Evolutionary conservation across 2,797 vertebrate genomes (phyloP), one percentile per base, ranked within the genome.

Genomic region (Mionectes olivaceus): DNA sequence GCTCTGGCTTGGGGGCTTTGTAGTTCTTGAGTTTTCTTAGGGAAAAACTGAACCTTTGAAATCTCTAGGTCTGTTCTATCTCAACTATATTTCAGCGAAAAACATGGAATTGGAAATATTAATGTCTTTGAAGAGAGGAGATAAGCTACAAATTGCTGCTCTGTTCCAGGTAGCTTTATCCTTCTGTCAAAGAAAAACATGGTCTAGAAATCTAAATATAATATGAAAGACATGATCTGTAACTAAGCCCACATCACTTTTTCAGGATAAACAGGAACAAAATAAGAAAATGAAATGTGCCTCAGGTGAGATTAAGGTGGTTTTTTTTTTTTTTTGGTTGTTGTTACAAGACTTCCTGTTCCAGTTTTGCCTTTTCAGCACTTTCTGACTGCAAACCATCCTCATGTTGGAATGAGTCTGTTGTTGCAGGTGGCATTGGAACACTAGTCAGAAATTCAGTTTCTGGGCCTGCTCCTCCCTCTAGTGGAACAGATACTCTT

Each of bases 391-490:
- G 25, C 3, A 64, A 32, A 32, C 18, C 41, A 46, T 53, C 14
- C 46, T 87, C 37, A 11, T 0, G 0, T 11, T 27, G 18, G 13
- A 65, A 6, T 67, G 37, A 69, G n/a, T 17, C 59, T 84, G 9
- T 53, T 89, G 10, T 43, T 64, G 15, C 50, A 57, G 69, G 18
- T 91, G 68, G 28, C 49, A 77, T 28, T 89, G 57, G 43, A 81
- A 25, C 13, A 19, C 3, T 52, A 35, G 28, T 11, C 67, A 37
- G 44, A 87, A 85, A 86, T 33, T 83, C 87, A 61, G 84, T 94
- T 96, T 55, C 63, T 94, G 59, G 93, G 85, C 59, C 93, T 95
- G 83, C n/a, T 96, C 61, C 90, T 94, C 96, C 92, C 85, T 95
- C 94, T 96, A 94, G 94, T 95, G 90, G 84, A 96, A 86, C 59